Evolutionary conservation across 2,113 vertebrate genomes (phyloP), one percentile per base, ranked within the genome.

Genomic region (Neotragus moschatus): DNA sequence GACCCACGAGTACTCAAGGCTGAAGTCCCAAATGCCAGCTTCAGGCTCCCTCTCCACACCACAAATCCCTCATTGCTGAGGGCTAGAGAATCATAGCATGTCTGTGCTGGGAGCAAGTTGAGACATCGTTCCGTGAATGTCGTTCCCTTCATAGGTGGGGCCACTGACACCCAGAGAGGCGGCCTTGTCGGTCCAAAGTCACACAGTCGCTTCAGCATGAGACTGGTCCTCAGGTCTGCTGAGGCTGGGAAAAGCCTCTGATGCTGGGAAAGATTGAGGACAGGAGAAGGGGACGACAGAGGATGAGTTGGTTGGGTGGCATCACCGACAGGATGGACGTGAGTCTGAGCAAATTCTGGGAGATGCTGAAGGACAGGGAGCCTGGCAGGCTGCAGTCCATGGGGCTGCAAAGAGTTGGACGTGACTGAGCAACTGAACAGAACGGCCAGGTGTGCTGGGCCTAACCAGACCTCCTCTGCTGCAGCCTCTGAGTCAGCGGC

Each of bases 391-490:
- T 23, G 66, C n/a, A 13, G 66, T 39, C 19, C 21, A 6, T 2
- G n/a, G 19, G n/a, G 66, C 19, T n/a, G 63, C 63, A 70, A 21
- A 70, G 19, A 36, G 17, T 0, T 36, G n/a, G 19, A 10, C n/a
- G 1, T 1, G 4, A 39, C 66, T 1, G n/a, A 39, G 19, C 0
- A 9, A 6, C n/a, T 6, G 2, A 70, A 23, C 19, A 4, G 13
- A 4, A 23, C 1, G 10, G 2, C n/a, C 19, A 2, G 19, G 36
- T 2, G 10, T 13, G n/a, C 66, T 73, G 19, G 66, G 66, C n/a
- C 51, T 47, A 4, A 16, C 1, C 58, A 4, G 2, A 28, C 6
- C 13, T 26, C 21, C 17, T 21, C 6, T 6, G 16, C 13, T 19
- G 3, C 16, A 1, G 12, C 14, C 26, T 94, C 36, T 23, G 1